Base-by-base conservation (phyloP, 2,888 invertebrate species). In the Hirudinaria manillensis region DNA sequence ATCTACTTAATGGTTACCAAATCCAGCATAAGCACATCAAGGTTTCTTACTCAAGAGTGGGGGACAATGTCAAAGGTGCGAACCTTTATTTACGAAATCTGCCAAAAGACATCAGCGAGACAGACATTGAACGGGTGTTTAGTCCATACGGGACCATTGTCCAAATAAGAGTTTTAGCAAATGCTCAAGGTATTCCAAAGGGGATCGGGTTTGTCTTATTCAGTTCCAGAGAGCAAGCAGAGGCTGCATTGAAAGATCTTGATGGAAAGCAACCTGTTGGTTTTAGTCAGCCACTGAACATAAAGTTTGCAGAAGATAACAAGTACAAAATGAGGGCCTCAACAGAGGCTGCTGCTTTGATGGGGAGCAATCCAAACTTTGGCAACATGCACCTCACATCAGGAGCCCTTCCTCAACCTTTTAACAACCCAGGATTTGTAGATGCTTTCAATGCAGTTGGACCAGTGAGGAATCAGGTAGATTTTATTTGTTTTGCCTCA, bases 1-100 rank as follows among this genome's bases (percentile, higher is more conserved):
- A 90, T 81, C 90, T 91, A 66, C 88, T 94, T 82, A 94, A 95
- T 85, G 94, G 94, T 51, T 89, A 91, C 80, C 91, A 91, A 85
- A 89, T 93, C 81, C 92, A 93, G 85, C 93, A 93, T 86, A 96
- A 96, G 87, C 89, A 91, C 82, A 89, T 96, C 85, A 95, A 95
- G 89, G 94, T 94, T 76, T 94, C 95, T 72, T 75, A 76, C 34
- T 72, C 95, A 19, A 89, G 94, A 79, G 94, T 94, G 21, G 93
- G 93, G 61, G 93, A 94, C 80, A 92, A 92, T 79, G 93, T 93
- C 82, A 94, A 94, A 85, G 93, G 94, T 81, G 94, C 94, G 27
- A 96, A 96, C 86, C 88, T 96, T 76, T 96, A 95, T 86, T 91
- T 96, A 77, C 92, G 93, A 80, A 94, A 94, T 87, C 88, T 95